Conservation (phyloP, 2,113 vertebrate species). For the Pungitius pungitius region DNA sequence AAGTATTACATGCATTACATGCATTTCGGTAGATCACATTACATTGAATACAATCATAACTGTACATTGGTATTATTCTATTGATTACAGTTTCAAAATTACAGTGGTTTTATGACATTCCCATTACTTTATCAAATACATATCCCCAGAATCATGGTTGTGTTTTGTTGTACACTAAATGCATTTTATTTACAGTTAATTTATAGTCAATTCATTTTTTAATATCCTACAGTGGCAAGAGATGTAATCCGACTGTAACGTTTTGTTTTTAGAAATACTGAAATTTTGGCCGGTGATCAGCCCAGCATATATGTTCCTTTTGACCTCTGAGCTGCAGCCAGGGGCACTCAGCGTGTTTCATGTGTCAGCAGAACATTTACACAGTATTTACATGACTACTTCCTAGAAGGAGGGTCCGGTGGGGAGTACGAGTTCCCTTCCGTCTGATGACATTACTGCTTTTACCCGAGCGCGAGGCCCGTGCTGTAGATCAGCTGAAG, state of each 20-base stretch:
- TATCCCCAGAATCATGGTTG: too few relatives aligned
- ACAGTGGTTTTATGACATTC: too few relatives aligned
- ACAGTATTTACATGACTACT: conserved; percentile 65
- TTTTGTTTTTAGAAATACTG: conserved; percentile 23
- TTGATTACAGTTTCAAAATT: too few relatives aligned
- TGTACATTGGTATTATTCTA: too few relatives aligned
- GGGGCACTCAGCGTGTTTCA: conserved; percentile 31
- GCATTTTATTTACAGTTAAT: too few relatives aligned
- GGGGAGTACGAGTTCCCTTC: conserved; percentile 28
- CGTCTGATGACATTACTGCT: conserved; percentile 65
- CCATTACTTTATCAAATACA: too few relatives aligned
- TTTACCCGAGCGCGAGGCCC: conserved; percentile 30
- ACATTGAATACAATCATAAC: too few relatives aligned
- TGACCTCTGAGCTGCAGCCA: conserved; percentile 24
- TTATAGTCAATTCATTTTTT: too few relatives aligned
- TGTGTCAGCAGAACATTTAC: conserved; percentile 6
- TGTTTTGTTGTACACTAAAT: too few relatives aligned
- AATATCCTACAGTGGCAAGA: too few relatives aligned
- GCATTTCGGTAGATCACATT: too few relatives aligned
- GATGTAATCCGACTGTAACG: conserved; percentile 35
- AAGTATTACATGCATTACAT: too few relatives aligned
- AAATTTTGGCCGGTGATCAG: neutral
- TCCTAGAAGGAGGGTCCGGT: conserved; percentile 57
- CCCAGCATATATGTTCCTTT: conserved; percentile 39
- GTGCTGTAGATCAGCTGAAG: conserved; percentile 49